These are phyloP conservation scores for Rousettus leschenaultii DNA, from an alignment of 2,113 vertebrate genomes.

Conservation along the genomic window DNA sequence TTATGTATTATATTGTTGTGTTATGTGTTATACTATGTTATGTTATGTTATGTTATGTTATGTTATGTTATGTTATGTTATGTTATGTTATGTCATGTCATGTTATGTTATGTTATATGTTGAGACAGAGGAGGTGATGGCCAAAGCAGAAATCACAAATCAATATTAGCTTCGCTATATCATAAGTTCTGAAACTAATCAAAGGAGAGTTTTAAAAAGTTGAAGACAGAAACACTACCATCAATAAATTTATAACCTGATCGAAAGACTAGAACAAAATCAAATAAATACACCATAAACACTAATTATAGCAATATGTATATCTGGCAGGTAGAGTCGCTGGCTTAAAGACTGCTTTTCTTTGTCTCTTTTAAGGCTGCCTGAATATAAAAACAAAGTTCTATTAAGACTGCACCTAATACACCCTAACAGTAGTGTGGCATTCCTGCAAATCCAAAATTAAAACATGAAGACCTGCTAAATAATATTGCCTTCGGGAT, in stretches of 20 bases:
- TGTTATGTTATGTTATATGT: no score
- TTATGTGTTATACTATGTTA: no score
- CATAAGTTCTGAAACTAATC: neutral
- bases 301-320: neutral
- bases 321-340: neutral
- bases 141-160: neutral
- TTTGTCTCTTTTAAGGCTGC: neutral
- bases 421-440: neutral
- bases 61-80: no score
- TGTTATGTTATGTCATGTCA: no score
- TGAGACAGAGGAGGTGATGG: neutral
- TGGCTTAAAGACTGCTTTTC: neutral
- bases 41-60: no score
- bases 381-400: neutral
- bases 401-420: neutral
- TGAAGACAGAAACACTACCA: neutral
- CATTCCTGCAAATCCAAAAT: slow-evolving; percentile 20
- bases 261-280: neutral
- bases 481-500: slow-evolving; percentile 46
- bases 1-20: no score
- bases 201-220: neutral
- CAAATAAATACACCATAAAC: neutral
- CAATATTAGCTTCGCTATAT: neutral
- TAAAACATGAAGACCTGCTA: slow-evolving; percentile 43
- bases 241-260: neutral